Percentiles rank a stretch among this genome's conserved stretches.
Evolutionary conservation across 2,113 vertebrate genomes (phyloP).

Genomic region (Plestiodon gilberti): DNA sequence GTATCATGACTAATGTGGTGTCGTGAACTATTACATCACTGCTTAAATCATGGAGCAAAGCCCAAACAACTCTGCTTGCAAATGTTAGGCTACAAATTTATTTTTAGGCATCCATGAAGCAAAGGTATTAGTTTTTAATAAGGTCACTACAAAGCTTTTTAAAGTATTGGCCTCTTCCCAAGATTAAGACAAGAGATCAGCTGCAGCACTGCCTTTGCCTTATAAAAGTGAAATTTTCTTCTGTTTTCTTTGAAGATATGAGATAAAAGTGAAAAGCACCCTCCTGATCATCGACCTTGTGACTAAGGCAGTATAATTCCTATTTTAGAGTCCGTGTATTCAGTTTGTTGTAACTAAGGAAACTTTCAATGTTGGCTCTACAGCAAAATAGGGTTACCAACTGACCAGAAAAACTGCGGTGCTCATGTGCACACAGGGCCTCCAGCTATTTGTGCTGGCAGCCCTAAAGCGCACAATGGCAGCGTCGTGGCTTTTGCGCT

Average conservation of each 20-base stretch:
- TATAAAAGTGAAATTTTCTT: not conserved
- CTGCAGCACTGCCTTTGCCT: not conserved
- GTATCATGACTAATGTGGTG: not conserved
- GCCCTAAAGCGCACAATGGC: too few relatives aligned
- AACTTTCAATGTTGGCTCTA: not conserved
- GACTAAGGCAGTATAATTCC: not conserved
- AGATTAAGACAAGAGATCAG: not conserved
- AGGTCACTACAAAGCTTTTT: conserved; percentile 5
- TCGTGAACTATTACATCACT: conserved; percentile 15
- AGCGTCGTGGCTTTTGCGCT: too few relatives aligned
- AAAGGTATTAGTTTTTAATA: not conserved
- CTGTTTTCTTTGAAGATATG: not conserved
- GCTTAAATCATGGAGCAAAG: not conserved
- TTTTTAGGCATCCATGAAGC: not conserved
- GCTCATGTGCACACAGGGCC: too few relatives aligned
- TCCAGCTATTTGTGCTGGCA: too few relatives aligned
- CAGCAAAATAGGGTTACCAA: not conserved
- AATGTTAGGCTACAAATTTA: not conserved
- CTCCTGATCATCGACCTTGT: not conserved
- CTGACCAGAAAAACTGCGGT: not conserved
- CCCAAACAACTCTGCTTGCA: not conserved
- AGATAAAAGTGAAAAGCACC: not conserved
- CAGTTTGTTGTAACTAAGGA: not conserved
- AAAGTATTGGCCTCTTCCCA: conserved; percentile 10
- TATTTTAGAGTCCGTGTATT: not conserved